A percentile compares a stretch with the other conserved stretches of the same genome.
Conservation (phyloP, 2,797 vertebrate species). For the Acrossocheilus wenchowensis region DNA sequence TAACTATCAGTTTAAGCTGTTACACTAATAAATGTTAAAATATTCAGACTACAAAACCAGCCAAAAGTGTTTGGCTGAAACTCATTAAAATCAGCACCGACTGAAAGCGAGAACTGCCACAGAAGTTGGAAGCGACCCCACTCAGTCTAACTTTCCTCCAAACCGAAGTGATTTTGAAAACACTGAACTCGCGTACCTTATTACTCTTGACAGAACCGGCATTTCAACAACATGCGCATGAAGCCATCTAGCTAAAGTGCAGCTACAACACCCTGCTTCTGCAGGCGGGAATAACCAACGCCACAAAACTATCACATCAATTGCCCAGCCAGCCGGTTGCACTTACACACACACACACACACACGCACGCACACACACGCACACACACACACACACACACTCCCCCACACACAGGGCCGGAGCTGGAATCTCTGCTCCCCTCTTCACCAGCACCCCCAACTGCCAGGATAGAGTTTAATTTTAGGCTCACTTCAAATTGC, state of each 20-base stretch:
- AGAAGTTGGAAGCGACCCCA: constrained; percentile 34
- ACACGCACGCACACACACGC: constrained; percentile 41
- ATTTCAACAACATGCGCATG: constrained; percentile 44
- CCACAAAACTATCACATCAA: constrained; percentile 58
- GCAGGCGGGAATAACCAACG: constrained; percentile 52
- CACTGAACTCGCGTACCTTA: constrained; percentile 37
- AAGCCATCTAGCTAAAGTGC: constrained; percentile 49
- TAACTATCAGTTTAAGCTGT: constrained; percentile 2
- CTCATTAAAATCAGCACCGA: constrained; percentile 40
- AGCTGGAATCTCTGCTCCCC: constrained; percentile 48
- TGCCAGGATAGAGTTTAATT: constrained; percentile 73
- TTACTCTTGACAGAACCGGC: constrained; percentile 43
- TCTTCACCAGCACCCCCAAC: constrained; percentile 59
- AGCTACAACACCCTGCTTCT: constrained; percentile 44
- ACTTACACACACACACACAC: constrained; percentile 45
- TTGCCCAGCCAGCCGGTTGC: constrained; percentile 52
- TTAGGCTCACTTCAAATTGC: constrained; percentile 78
- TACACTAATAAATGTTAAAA: constrained; percentile 15
- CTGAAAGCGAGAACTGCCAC: constrained; percentile 29
- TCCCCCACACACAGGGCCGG: constrained; percentile 18
- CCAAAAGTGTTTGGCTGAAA: constrained; percentile 21
- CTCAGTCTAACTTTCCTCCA: constrained; percentile 17
- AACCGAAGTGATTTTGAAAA: constrained; percentile 28
- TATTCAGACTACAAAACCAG: constrained; percentile 17
- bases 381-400: constrained; percentile 36